phyloP scores from a whole-genome alignment of 2,113 vertebrate species.

The Marmota monax region DNA sequence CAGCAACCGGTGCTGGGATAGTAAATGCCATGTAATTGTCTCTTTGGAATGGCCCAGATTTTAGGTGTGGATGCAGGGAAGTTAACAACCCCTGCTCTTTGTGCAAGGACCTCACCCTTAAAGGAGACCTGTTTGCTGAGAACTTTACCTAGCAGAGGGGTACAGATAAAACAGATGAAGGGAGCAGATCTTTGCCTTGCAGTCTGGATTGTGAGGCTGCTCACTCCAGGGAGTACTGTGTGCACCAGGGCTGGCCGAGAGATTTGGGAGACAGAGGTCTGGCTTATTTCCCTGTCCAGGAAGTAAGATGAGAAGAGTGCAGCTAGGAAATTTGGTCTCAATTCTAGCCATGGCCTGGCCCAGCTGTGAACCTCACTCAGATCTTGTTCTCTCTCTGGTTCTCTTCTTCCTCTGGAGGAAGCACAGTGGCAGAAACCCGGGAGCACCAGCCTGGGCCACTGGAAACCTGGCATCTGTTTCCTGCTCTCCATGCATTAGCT shows the following conservation, averaged over 20 bases:
- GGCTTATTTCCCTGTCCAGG: neutral
- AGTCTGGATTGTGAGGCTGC: neutral
- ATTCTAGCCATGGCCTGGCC: neutral
- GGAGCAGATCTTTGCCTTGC: neutral
- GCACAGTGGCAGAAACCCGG: neutral
- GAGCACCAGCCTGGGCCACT: neutral
- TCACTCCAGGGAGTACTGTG: neutral
- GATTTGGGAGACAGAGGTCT: neutral
- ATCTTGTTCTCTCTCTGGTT: neutral
- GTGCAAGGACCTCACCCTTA: neutral
- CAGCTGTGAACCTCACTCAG: neutral
- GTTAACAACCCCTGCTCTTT: neutral
- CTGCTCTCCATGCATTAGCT: neutral
- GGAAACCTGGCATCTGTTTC: neutral
- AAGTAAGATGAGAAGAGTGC: neutral
- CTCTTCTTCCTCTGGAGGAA: neutral
- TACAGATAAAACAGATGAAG: neutral
- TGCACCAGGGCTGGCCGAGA: neutral
- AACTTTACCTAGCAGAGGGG: neutral
- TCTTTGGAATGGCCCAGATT: slow-evolving; percentile 55
- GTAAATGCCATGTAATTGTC: slow-evolving; percentile 29
- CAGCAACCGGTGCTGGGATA: neutral
- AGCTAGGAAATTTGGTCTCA: neutral
- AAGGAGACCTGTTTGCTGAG: neutral
- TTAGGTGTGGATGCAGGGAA: slow-evolving; percentile 63